A percentile compares a stretch with the other conserved stretches of the same genome.
Conservation (phyloP, 2,888 invertebrate genomes). For the Chelonus formosanus region DNA sequence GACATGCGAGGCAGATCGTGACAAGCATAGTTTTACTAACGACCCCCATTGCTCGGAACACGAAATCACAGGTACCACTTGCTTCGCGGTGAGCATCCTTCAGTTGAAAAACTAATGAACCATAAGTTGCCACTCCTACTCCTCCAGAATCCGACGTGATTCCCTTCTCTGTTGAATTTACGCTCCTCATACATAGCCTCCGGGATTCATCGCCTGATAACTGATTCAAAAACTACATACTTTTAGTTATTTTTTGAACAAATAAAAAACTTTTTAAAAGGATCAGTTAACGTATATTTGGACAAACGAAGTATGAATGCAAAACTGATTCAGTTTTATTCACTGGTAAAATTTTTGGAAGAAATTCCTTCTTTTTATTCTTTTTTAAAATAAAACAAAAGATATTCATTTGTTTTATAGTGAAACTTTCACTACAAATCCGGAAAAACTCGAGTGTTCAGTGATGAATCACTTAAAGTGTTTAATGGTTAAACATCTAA, state of each 20-base stretch:
- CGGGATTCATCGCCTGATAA: conserved; percentile 80
- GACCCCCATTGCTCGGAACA: conserved; percentile 76
- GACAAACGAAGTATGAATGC: no score
- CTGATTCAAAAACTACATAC: conserved; percentile 60
- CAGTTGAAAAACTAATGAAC: conserved; percentile 80
- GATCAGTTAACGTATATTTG: no score
- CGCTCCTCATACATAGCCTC: conserved; percentile 69
- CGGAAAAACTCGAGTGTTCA: no score
- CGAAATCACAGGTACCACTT: conserved; percentile 77
- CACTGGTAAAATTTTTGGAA: no score
- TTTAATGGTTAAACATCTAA: no score
- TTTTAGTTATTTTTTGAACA: neutral
- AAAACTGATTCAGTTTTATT: no score
- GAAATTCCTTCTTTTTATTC: no score
- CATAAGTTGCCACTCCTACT: conserved; percentile 71
- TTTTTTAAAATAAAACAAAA: no score
- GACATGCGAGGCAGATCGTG: conserved; percentile 74
- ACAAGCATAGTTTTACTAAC: conserved; percentile 79
- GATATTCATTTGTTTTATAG: no score
- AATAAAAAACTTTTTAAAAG: no score
- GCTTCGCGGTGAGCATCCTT: conserved; percentile 83
- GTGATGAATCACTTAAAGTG: no score
- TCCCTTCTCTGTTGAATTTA: conserved; percentile 57
- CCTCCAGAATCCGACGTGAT: conserved; percentile 50
- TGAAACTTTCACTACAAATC: no score